phyloP scores from a whole-genome alignment of 2,888 invertebrate species.

The Synanthedon vespiformis region DNA sequence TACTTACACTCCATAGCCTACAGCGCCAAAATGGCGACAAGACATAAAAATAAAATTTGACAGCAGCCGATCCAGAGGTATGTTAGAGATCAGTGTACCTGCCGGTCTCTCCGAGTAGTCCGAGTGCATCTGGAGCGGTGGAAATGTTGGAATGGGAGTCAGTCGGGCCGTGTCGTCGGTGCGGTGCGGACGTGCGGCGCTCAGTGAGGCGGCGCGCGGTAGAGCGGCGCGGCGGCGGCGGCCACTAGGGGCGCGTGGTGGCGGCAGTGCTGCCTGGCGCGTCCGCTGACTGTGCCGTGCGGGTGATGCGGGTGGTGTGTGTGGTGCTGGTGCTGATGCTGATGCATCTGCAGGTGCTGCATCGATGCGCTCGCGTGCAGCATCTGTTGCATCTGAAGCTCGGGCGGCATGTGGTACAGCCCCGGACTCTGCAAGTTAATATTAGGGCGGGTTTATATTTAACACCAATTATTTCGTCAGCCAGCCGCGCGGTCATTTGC shows the following conservation, averaged over 20 bases:
- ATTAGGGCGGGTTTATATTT: no score
- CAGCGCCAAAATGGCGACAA: no score
- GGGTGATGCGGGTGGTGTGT: constrained; percentile 7
- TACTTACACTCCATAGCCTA: no score
- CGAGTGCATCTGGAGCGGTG: no score
- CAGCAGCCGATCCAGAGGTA: no score
- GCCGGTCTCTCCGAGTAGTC: no score
- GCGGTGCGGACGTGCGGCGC: constrained; percentile 19
- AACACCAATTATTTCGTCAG: no score
- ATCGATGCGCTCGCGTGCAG: constrained; percentile 53
- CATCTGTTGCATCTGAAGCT: constrained; percentile 52
- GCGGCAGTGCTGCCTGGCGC: not conserved
- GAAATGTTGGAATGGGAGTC: not conserved
- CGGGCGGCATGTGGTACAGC: constrained; percentile 65
- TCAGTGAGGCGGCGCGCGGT: constrained; percentile 15
- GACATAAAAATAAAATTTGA: no score
- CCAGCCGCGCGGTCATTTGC: no score
- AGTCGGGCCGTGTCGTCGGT: constrained; percentile 10
- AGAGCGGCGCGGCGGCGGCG: constrained; percentile 6
- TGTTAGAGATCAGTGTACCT: no score
- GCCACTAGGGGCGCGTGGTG: constrained; percentile 1
- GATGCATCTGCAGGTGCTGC: constrained; percentile 55
- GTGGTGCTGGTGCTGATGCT: constrained; percentile 25
- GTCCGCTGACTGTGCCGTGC: constrained; percentile 5
- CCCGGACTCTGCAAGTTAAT: constrained; percentile 39